Percentiles rank a stretch among this genome's conserved stretches.
These are phyloP conservation scores for Emmelina monodactyla DNA, from an alignment of 2,888 invertebrate species.

Conservation along the genomic window DNA sequence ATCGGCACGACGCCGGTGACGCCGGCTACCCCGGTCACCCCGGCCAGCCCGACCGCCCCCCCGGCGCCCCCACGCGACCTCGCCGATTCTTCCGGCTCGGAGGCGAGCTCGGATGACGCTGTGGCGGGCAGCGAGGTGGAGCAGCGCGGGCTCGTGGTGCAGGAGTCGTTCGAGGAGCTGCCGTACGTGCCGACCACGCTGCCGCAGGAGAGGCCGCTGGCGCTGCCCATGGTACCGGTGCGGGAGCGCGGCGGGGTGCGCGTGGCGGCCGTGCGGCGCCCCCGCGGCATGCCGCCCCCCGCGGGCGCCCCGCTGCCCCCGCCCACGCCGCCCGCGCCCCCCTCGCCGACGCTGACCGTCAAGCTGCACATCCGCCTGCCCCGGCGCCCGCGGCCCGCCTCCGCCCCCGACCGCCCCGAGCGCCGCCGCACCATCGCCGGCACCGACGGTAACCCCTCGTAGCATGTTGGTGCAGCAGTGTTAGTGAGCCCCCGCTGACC, in stretches of 20 bases:
- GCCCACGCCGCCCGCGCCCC: slow-evolving; percentile 19
- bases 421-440: slow-evolving; percentile 2
- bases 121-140: slow-evolving; percentile 72
- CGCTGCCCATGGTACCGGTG: slow-evolving; percentile 82
- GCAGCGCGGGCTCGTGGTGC: slow-evolving; percentile 72
- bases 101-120: slow-evolving; percentile 71
- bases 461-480: neutral
- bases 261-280: slow-evolving; percentile 48
- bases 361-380: slow-evolving; percentile 39
- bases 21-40: slow-evolving; percentile 11
- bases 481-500: no score
- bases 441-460: no score
- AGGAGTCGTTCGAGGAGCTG: slow-evolving; percentile 86
- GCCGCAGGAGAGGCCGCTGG: slow-evolving; percentile 83
- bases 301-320: slow-evolving; percentile 18
- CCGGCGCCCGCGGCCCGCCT: slow-evolving; percentile 37
- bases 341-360: slow-evolving; percentile 30
- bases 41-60: slow-evolving; percentile 12
- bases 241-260: slow-evolving; percentile 43
- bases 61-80: slow-evolving; percentile 16
- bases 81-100: slow-evolving; percentile 73
- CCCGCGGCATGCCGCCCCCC: slow-evolving; percentile 10
- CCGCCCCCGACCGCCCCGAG: slow-evolving; percentile 15
- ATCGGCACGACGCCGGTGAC: slow-evolving; percentile 9
- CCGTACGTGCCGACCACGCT: slow-evolving; percentile 91